Base-by-base conservation (phyloP, 2,797 vertebrate genomes). In the Rhabdomys pumilio region DNA sequence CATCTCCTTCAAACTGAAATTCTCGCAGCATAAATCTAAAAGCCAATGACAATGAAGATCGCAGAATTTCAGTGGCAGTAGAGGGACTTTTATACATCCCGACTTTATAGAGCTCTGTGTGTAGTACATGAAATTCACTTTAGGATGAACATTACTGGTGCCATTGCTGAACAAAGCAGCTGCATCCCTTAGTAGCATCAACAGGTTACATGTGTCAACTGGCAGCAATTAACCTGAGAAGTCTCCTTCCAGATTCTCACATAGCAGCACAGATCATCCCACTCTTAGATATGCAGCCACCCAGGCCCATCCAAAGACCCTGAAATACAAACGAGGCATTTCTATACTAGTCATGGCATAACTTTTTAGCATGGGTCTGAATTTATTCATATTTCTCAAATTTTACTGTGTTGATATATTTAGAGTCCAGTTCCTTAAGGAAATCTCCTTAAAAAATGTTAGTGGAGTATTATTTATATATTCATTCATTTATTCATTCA, bases 1-100 rank as follows among this genome's bases (percentile, higher is more conserved):
- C 24, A 44, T 75, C 29, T 53, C 38, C 90, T 97, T 96, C 44
- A 88, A 59, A 83, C 75, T 95, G 85, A 92, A 94, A 86, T 84
- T 61, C 81, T 41, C n/a, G 79, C 29, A 94, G 67, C n/a, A 73
- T 96, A 61, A 87, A 94, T 13, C 38, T 11, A 73, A 73, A 38
- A 75, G 73, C 12, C 12, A 72, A 34, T 19, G 50, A 86, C 72
- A 41, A 67, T 69, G 76, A 91, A 88, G 81, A 67, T n/a, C 91
- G 31, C 3, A n/a, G 6, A 20, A 76, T 44, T 88, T 92, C 75
- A 63, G 20, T 26, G 72, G 44, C 34, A 83, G 38, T n/a, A 41
- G 34, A 81, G 20, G 29, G 81, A 67, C 31, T 88, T 90, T 69
- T 87, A 57, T 14, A 69, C 31, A 38, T 19, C 61, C 11, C 57